Conservation (phyloP, 30 jellyfish, hydroid and myxozoan genomes). For the Hydractinia echinata region DNA sequence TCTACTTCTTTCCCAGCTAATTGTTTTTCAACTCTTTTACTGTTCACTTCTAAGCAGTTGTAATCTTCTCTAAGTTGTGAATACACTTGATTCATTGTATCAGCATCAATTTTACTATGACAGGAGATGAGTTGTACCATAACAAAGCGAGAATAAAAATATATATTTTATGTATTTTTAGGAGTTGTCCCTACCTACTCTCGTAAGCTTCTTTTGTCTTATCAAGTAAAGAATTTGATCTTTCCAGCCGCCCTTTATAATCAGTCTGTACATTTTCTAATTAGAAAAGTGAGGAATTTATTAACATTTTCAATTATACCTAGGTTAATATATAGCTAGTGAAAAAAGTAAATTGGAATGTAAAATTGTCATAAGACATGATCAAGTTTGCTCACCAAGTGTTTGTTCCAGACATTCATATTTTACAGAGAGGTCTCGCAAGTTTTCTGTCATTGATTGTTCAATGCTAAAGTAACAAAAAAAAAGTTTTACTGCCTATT, state of each 20-base stretch:
- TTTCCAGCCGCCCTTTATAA: slow-evolving; percentile 20
- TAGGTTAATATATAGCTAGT: not conserved
- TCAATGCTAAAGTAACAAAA: slow-evolving; percentile 46
- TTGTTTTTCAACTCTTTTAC: not conserved
- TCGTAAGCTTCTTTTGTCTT: slow-evolving; percentile 40
- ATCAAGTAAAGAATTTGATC: slow-evolving; percentile 46
- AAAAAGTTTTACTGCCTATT: not conserved
- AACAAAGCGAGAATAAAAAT: not conserved
- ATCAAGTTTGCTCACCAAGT: slow-evolving; percentile 31
- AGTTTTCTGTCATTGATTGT: slow-evolving; percentile 64
- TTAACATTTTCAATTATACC: not conserved
- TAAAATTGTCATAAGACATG: not conserved
- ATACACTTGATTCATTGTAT: slow-evolving; percentile 50
- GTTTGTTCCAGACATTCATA: slow-evolving; percentile 55
- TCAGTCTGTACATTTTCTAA: slow-evolving; percentile 39
- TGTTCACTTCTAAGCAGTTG: not conserved
- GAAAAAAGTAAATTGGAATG: not conserved
- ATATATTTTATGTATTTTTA: not conserved
- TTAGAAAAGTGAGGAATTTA: not conserved
- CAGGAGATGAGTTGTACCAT: not conserved
- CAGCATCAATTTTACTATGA: slow-evolving; percentile 43
- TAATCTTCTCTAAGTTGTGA: slow-evolving; percentile 34
- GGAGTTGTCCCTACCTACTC: slow-evolving; percentile 38
- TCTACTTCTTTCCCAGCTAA: too few species aligned
- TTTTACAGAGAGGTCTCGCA: slow-evolving; percentile 47